Evolutionary conservation across 2,888 invertebrate genomes (phyloP).

Genomic region (Heterodera filipjevi): DNA sequence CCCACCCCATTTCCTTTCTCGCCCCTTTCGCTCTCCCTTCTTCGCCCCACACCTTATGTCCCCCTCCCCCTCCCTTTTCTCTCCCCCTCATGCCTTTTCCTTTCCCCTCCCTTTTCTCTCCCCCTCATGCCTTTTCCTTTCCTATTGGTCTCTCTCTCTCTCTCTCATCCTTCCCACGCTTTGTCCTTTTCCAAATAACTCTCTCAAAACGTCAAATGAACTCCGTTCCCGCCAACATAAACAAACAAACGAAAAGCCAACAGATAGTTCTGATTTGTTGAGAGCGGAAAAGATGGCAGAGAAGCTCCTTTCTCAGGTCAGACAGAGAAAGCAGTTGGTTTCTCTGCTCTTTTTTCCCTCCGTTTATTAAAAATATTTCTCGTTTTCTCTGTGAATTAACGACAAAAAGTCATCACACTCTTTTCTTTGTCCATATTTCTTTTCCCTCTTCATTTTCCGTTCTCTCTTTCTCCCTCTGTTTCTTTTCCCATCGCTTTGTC

Average conservation of each 20-base stretch:
- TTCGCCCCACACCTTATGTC: neutral
- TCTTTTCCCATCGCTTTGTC: neutral
- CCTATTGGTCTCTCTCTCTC: neutral
- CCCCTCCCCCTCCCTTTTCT: no score
- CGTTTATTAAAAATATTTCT: neutral
- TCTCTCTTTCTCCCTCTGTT: neutral
- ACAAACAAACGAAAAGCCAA: constrained; percentile 3
- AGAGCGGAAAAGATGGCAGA: neutral
- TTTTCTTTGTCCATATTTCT: neutral
- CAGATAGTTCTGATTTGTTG: neutral
- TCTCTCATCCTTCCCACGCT: constrained; percentile 13
- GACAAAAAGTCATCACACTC: neutral
- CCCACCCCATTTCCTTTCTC: no score
- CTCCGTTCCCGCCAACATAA: neutral
- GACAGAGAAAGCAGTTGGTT: neutral
- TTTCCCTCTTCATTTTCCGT: neutral
- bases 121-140: neutral
- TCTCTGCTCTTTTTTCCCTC: neutral
- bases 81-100: no score
- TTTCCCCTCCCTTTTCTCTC: no score
- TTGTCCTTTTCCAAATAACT: neutral
- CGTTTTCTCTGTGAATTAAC: neutral
- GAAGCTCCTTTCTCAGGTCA: neutral
- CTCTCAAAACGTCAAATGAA: neutral
- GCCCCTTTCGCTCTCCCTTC: no score